Conservation (phyloP, 2,797 vertebrate genomes). For the Epinephelus malabaricus region DNA sequence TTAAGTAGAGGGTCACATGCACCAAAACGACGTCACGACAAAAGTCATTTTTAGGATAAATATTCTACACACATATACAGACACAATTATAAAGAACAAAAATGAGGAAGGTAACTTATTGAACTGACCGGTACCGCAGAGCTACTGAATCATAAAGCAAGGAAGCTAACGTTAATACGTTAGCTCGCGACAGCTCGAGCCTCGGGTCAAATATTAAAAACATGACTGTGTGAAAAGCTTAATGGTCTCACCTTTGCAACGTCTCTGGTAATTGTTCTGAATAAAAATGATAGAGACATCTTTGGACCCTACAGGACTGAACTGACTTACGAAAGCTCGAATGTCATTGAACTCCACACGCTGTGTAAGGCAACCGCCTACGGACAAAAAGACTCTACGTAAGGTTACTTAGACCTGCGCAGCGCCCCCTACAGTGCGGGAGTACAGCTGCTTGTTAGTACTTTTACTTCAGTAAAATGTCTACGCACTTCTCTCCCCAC, state of each 20-base stretch:
- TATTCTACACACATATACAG: background rate
- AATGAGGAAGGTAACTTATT: background rate
- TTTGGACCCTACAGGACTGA: background rate
- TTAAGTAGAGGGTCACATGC: background rate
- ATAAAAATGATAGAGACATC: slow-evolving; percentile 79
- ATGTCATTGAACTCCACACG: slow-evolving; percentile 86
- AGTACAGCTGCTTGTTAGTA: slow-evolving; percentile 22
- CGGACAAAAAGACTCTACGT: slow-evolving; percentile 24
- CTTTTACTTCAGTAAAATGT: no score
- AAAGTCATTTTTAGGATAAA: fast-evolving
- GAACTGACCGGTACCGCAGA: background rate
- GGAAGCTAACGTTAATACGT: slow-evolving; percentile 11
- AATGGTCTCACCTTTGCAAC: slow-evolving; percentile 73
- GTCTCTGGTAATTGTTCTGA: slow-evolving; percentile 67
- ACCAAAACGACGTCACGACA: background rate
- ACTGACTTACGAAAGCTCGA: slow-evolving; percentile 50
- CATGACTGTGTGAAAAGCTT: background rate
- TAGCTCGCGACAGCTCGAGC: background rate
- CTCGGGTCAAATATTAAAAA: background rate
- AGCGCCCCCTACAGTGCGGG: slow-evolving; percentile 70
- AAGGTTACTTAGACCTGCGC: fast-evolving
- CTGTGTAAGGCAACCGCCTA: slow-evolving; percentile 64
- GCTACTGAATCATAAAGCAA: background rate
- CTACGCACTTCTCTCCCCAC: no score
- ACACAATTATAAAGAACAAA: background rate